Evolutionary conservation across 2,113 vertebrate genomes (phyloP), one percentile per base, ranked within the genome.

Genomic region (Kryptolebias marmoratus): DNA sequence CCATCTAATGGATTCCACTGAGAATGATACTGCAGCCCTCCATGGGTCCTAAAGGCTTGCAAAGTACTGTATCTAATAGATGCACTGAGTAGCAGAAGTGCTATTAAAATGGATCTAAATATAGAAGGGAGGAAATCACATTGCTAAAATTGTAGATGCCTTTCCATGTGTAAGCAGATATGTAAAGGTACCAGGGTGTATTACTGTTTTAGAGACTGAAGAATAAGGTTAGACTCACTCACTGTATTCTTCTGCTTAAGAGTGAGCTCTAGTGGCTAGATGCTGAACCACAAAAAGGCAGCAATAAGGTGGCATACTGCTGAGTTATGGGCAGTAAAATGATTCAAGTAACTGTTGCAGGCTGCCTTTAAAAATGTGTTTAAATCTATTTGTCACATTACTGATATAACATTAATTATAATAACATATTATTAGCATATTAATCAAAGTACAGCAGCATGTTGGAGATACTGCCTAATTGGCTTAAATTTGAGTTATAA

Each of bases 211-310:
- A 64, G 62, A 84, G 76, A 80, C 36, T 64, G 12, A 64, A 69
- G 49, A 87, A 70, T 53, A 56, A 59, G 68, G 65, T 78, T 71
- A 73, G 55, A 60, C 77, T 67, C 58, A 48, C 53, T 44, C 14
- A 53, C 55, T 61, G 28, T 36, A 57, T 87, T 90, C 63, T 88
- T 92, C 90, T 93, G 93, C 91, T 93, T 84, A 87, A 92, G 90
- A 91, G 90, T 93, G 93, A 92, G 89, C 93, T 92, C 93, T 93
- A 92, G 93, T 93, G 93, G 93, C 77, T 84, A 72, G 73, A 80
- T 3, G 39, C 14, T 71, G 90, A 91, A 94, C 77, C 62, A 88
- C 88, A 89, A 85, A 85, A 28, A 32, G 57, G 55, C 28, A 49
- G 30, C 28, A 69, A 61, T 28, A 60, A 68, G 48, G 47, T 60